These are phyloP conservation scores for Nebria brevicollis DNA, from an alignment of 2,888 invertebrate genomes.

Conservation along the genomic window DNA sequence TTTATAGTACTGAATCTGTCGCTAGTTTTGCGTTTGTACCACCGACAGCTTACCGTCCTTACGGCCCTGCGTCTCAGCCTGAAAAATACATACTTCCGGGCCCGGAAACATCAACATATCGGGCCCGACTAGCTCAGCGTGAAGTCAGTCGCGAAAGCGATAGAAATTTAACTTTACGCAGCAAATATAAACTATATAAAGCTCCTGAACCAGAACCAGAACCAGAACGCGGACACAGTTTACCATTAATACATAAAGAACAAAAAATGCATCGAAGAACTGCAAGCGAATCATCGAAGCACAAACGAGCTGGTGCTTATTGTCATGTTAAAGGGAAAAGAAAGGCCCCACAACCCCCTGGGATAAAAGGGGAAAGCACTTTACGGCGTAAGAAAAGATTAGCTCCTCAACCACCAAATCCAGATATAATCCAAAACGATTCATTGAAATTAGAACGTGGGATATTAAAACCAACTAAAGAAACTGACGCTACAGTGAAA, in stretches of 20 bases:
- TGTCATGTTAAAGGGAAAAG: conserved; percentile 80
- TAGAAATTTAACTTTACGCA: conserved; percentile 70
- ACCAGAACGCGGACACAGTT: conserved; percentile 59
- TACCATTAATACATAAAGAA: conserved; percentile 59
- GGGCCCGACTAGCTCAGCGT: conserved; percentile 69
- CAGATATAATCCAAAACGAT: conserved; percentile 60
- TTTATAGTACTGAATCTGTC: conserved; percentile 77
- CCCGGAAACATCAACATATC: conserved; percentile 73
- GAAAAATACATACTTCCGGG: conserved; percentile 65
- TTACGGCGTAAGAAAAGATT: conserved; percentile 60
- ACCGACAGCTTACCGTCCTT: conserved; percentile 66
- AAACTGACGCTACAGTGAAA: conserved; percentile 47
- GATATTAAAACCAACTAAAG: conserved; percentile 62
- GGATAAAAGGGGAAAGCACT: conserved; percentile 49
- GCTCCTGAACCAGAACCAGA: conserved; percentile 52
- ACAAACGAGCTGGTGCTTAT: conserved; percentile 68
- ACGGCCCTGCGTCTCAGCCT: conserved; percentile 59
- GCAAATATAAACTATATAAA: conserved; percentile 71
- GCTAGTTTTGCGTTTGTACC: conserved; percentile 77
- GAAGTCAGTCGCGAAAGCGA: conserved; percentile 69
- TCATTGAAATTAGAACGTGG: conserved; percentile 65
- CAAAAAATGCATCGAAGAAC: conserved; percentile 66
- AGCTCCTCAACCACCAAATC: conserved; percentile 64
- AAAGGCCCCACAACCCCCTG: conserved; percentile 77
- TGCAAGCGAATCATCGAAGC: conserved; percentile 71